phyloP scores from a whole-genome alignment of 2,888 invertebrate species.

The Copidosoma aretas region DNA sequence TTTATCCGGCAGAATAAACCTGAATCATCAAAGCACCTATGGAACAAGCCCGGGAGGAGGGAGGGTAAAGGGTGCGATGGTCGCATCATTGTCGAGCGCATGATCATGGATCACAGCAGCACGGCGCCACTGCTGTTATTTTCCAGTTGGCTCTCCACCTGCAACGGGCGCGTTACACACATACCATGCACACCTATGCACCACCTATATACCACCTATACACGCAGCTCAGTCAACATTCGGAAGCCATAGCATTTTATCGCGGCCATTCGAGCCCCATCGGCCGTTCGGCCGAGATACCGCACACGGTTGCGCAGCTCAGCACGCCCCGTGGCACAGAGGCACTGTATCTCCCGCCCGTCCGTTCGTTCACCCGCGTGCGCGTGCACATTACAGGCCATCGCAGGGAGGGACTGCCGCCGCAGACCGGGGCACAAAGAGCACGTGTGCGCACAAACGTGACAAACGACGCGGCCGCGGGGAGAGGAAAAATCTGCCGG shows the following conservation, averaged over 20 bases:
- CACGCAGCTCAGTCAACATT: slow-evolving; percentile 62
- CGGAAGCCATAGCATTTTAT: slow-evolving; percentile 63
- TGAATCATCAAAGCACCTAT: background rate
- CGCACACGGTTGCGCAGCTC: slow-evolving; percentile 54
- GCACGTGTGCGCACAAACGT: background rate
- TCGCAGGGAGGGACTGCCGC: slow-evolving; percentile 14
- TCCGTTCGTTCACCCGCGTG: background rate
- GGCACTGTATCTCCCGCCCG: background rate
- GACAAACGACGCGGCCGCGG: background rate
- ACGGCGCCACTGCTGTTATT: slow-evolving; percentile 54
- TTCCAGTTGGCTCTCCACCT: slow-evolving; percentile 62
- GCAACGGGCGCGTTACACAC: no score
- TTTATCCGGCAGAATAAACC: no score
- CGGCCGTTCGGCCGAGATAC: slow-evolving; percentile 62
- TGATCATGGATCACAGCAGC: slow-evolving; percentile 49
- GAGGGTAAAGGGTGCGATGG: background rate
- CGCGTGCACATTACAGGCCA: background rate
- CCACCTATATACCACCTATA: background rate
- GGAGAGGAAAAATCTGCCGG: slow-evolving; percentile 27
- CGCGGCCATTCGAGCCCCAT: slow-evolving; percentile 62
- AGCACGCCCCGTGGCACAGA: slow-evolving; percentile 42
- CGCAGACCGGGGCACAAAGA: background rate
- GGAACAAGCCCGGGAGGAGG: background rate
- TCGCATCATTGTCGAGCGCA: slow-evolving; percentile 41
- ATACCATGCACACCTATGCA: slow-evolving; percentile 40